A percentile compares a stretch with the other conserved stretches of the same genome.
These are phyloP conservation scores for Coturnix japonica DNA, from an alignment of 2,113 vertebrate species.

Conservation along the genomic window DNA sequence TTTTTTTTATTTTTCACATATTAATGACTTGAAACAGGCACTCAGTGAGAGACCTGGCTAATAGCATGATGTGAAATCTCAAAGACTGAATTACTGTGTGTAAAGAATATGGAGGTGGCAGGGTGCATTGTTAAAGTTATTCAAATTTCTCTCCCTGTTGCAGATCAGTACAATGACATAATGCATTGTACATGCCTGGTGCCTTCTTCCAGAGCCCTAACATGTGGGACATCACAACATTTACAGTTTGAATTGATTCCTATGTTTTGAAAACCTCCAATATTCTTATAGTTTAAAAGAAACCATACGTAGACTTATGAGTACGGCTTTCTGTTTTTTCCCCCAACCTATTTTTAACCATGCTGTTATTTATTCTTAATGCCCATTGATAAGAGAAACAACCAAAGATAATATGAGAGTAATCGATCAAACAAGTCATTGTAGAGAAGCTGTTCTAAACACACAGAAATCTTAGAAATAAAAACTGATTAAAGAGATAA, in stretches of 20 bases:
- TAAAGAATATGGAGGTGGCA: background rate
- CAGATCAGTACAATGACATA: background rate
- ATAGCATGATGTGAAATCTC: background rate
- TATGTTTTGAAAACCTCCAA: background rate
- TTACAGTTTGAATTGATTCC: background rate
- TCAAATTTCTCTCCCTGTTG: background rate
- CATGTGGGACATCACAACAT: fast-evolving
- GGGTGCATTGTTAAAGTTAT: background rate
- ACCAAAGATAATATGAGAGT: background rate
- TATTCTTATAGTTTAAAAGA: background rate
- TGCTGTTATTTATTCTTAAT: background rate
- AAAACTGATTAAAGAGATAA: background rate
- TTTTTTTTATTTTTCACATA: background rate
- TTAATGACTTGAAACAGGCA: background rate
- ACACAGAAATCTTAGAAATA: fast-evolving
- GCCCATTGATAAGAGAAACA: background rate
- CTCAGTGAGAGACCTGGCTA: background rate
- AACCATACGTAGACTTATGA: background rate
- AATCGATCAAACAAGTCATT: background rate
- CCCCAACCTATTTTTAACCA: background rate
- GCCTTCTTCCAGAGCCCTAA: background rate
- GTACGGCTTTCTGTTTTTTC: background rate
- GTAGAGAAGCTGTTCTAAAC: background rate
- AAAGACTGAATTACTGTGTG: background rate
- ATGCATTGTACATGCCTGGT: background rate